These are phyloP conservation scores for Pogonus chalceus DNA, from an alignment of 1,140 invertebrate genomes.

Conservation along the genomic window DNA sequence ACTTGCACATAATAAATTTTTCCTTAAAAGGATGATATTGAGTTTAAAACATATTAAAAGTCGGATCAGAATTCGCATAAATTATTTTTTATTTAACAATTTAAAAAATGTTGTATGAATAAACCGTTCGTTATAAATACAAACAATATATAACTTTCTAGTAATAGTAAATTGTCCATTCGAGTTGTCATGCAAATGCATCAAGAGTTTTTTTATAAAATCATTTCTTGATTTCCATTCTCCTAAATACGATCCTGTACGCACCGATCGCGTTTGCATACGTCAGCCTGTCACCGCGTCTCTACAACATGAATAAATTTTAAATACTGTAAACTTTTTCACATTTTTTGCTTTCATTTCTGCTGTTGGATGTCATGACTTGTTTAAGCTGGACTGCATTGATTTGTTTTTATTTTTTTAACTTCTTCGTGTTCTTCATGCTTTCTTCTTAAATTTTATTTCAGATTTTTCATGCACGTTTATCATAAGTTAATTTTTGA, in stretches of 20 bases:
- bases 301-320: constrained; percentile 1
- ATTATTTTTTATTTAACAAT: no score
- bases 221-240: not conserved
- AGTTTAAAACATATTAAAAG: no score
- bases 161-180: not conserved
- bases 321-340: not conserved
- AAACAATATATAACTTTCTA: no score
- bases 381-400: not conserved
- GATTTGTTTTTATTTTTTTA: not conserved
- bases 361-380: not conserved
- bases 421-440: not conserved
- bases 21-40: no score
- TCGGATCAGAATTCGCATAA: no score
- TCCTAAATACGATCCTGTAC: not conserved
- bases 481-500: no score
- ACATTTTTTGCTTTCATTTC: not conserved
- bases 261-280: not conserved
- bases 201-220: not conserved
- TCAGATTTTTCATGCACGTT: not conserved
- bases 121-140: no score
- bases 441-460: not conserved
- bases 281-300: not conserved
- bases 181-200: not conserved
- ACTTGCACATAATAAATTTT: no score
- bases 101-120: no score